A percentile compares a stretch with the other conserved stretches of the same genome.
Evolutionary conservation across 2,113 vertebrate genomes (phyloP).

Genomic region (Ceyx margarethae): DNA sequence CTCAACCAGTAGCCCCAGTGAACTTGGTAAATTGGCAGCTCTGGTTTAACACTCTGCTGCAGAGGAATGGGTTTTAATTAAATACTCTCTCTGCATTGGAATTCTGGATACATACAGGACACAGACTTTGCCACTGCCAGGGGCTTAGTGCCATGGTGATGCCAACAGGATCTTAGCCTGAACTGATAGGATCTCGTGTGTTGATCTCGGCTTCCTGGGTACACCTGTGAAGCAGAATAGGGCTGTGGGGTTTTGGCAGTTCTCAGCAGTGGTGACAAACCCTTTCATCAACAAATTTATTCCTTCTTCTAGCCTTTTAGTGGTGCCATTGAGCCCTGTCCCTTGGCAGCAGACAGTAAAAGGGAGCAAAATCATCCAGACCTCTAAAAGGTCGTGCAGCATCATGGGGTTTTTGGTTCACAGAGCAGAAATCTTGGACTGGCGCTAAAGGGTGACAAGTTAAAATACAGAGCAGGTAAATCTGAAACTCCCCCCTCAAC

Average conservation of each 20-base stretch:
- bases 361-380: neutral
- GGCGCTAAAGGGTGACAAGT: neutral
- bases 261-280: neutral
- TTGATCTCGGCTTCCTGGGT: neutral
- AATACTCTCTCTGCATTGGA: neutral
- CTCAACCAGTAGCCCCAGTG: neutral
- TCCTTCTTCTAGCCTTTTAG: neutral
- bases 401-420: neutral
- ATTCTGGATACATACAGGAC: neutral
- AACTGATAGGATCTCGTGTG: neutral
- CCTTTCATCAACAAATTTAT: neutral
- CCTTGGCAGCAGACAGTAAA: neutral
- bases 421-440: neutral
- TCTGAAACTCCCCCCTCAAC: neutral
- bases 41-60: neutral
- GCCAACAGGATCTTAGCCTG: neutral
- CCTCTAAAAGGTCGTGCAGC: neutral
- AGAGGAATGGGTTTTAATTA: neutral
- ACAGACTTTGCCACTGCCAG: neutral
- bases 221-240: neutral
- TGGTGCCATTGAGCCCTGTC: neutral
- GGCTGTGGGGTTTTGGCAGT: neutral
- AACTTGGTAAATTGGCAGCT: neutral
- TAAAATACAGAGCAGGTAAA: slow-evolving; percentile 30
- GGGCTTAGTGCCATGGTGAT: neutral